A percentile compares a stretch with the other conserved stretches of the same genome.
Evolutionary conservation across 2,888 invertebrate species (phyloP).

Genomic region (Protophormia terraenovae): DNA sequence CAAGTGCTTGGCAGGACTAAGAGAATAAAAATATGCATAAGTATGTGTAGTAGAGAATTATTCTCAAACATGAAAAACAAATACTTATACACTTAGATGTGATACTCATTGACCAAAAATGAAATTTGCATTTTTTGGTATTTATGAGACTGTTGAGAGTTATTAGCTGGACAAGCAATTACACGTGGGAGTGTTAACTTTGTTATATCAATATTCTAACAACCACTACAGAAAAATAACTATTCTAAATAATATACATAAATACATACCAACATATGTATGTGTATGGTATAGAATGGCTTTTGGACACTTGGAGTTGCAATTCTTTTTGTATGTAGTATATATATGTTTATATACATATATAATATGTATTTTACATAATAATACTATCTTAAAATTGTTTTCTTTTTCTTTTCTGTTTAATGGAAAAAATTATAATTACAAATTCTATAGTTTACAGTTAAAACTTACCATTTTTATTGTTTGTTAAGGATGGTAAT

Average conservation of each 20-base stretch:
- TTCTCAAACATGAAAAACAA: neutral
- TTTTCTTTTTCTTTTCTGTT: slow-evolving; percentile 41
- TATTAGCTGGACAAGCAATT: slow-evolving; percentile 79
- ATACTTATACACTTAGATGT: slow-evolving; percentile 52
- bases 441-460: slow-evolving; percentile 14
- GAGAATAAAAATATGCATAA: neutral
- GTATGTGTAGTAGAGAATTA: slow-evolving; percentile 15
- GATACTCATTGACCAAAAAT: slow-evolving; percentile 63
- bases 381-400: too few species aligned
- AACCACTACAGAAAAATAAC: slow-evolving; percentile 48
- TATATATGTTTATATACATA: neutral
- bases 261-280: too few species aligned
- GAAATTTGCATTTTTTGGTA: slow-evolving; percentile 75
- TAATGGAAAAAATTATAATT: slow-evolving; percentile 34
- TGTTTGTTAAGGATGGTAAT: slow-evolving; percentile 68
- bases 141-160: slow-evolving; percentile 80
- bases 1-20: neutral
- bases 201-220: slow-evolving; percentile 65
- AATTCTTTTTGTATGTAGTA: neutral
- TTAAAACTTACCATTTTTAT: slow-evolving; percentile 68
- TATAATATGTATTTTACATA: too few species aligned
- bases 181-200: slow-evolving; percentile 71
- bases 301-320: neutral
- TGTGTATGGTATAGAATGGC: neutral
- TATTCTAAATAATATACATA: too few species aligned